Percentiles rank a stretch among this genome's conserved stretches.
Evolutionary conservation across 2,797 vertebrate genomes (phyloP).

Genomic region (Gallirallus australis): DNA sequence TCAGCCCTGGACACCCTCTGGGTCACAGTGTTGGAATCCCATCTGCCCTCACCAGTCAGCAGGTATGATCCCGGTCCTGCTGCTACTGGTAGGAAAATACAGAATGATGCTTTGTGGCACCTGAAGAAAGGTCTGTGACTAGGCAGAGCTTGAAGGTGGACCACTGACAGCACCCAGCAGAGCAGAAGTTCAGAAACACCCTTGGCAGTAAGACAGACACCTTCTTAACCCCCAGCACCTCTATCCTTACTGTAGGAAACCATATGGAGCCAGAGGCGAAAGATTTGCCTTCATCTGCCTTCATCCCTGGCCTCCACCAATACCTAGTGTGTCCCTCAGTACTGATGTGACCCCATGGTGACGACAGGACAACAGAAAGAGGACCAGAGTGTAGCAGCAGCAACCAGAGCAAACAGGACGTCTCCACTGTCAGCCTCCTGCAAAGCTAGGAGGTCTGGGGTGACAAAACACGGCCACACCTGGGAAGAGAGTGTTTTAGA

Average conservation of each 20-base stretch:
- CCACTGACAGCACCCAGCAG: background rate
- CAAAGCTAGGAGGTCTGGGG: background rate
- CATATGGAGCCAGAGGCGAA: background rate
- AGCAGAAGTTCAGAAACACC: background rate
- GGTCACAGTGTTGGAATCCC: background rate
- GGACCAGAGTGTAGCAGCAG: fast-evolving
- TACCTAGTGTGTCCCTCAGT: background rate
- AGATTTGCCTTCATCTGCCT: background rate
- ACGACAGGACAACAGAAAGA: fast-evolving
- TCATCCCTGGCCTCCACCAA: background rate
- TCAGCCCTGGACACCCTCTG: background rate
- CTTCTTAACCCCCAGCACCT: background rate
- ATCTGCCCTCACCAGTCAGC: background rate
- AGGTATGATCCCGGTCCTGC: background rate
- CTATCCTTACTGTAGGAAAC: background rate
- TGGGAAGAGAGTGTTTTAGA: background rate
- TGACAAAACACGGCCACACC: background rate
- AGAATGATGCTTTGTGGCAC: too few species aligned
- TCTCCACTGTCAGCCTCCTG: background rate
- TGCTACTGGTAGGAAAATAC: background rate
- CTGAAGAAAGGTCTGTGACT: background rate
- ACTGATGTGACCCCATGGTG: background rate
- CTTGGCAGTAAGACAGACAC: background rate
- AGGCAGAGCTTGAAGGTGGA: background rate
- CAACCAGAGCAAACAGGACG: background rate